A percentile compares a stretch with the other conserved stretches of the same genome.
phyloP scores from a whole-genome alignment of 2,797 vertebrate genomes.

The Macroramphosus scolopax region DNA sequence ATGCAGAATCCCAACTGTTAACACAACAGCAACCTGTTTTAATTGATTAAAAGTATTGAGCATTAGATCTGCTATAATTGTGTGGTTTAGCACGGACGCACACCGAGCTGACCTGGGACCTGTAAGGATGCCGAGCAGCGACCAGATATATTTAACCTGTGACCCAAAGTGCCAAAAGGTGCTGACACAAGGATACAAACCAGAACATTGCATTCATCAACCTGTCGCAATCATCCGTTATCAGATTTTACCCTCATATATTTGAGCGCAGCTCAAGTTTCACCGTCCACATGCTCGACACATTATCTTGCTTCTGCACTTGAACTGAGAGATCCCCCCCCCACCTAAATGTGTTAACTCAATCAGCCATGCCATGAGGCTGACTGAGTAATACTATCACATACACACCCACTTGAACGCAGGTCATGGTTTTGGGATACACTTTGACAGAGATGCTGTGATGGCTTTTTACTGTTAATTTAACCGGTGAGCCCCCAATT shows the following conservation, averaged over 20 bases:
- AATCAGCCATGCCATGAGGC: slow-evolving; percentile 53
- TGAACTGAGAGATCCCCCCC: slow-evolving; percentile 44
- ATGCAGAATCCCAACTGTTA: no score
- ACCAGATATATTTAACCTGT: slow-evolving; percentile 11
- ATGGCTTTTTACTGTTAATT: slow-evolving; percentile 56
- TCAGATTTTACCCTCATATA: slow-evolving; percentile 35
- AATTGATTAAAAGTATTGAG: no score
- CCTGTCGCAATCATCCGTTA: not conserved
- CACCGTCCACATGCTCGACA: slow-evolving; percentile 57
- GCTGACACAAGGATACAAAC: not conserved
- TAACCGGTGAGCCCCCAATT: slow-evolving; percentile 37
- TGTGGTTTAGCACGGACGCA: not conserved
- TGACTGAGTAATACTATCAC: slow-evolving; percentile 62
- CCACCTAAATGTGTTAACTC: slow-evolving; percentile 64
- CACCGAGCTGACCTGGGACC: not conserved
- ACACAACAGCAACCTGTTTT: no score
- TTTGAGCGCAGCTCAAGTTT: slow-evolving; percentile 49
- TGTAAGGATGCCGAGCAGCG: not conserved
- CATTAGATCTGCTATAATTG: no score
- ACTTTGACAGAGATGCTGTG: slow-evolving; percentile 31
- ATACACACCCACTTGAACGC: slow-evolving; percentile 48
- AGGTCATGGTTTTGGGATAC: slow-evolving; percentile 38
- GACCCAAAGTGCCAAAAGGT: not conserved
- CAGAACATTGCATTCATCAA: slow-evolving; percentile 24
- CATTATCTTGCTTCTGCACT: slow-evolving; percentile 51